phyloP scores from a whole-genome alignment of 2,797 vertebrate genomes.

The Selene dorsalis region DNA sequence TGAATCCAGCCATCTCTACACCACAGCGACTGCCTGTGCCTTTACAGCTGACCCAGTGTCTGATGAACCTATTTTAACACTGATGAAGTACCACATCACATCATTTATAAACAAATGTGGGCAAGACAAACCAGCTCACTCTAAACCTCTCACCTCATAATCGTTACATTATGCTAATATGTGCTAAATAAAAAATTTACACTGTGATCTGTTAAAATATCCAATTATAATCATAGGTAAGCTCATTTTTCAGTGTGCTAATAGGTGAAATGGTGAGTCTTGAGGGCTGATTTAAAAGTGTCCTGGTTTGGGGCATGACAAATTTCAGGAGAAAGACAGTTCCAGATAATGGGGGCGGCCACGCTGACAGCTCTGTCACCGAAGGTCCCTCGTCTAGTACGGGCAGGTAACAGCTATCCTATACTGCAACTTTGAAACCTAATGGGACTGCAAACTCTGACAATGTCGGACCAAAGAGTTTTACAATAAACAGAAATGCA shows the following conservation, averaged over 20 bases:
- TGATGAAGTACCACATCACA: background rate
- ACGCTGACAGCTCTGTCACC: too few species aligned
- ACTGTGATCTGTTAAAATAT: background rate
- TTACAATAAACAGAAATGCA: slow-evolving; percentile 24
- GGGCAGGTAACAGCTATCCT: too few species aligned
- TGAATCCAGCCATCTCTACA: background rate
- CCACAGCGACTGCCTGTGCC: background rate
- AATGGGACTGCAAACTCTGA: background rate
- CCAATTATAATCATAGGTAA: background rate
- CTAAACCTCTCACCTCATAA: background rate
- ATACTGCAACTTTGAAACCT: background rate
- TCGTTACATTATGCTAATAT: background rate
- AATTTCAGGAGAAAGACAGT: too few species aligned
- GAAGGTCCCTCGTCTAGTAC: too few species aligned
- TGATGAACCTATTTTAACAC: background rate
- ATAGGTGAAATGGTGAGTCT: too few species aligned
- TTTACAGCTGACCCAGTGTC: background rate
- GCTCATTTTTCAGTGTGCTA: background rate
- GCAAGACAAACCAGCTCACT: background rate
- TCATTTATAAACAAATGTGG: background rate
- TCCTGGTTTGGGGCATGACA: too few species aligned
- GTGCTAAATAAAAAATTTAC: background rate
- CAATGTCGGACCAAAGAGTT: background rate
- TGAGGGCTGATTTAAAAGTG: too few species aligned
- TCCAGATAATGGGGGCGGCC: too few species aligned